Evolutionary conservation across 92 coral and sea anemone species (phyloP), one percentile per base, ranked within the genome.

Genomic region (Bergia puertoricense): DNA sequence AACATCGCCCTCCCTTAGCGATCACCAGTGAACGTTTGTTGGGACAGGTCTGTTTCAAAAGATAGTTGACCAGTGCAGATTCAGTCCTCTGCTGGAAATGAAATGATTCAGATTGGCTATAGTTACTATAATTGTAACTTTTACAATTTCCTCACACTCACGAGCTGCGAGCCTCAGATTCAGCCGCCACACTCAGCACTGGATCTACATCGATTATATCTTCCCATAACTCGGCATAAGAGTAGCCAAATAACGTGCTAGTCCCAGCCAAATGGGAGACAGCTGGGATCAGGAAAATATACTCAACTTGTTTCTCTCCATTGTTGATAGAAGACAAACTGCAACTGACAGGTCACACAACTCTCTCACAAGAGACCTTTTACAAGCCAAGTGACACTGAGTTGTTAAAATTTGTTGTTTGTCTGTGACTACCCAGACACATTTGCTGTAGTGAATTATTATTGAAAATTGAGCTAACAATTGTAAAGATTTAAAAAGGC

Each of bases 261-360:
- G 54, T 48, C 18, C 20, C 54, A 18, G 54, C 86, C 8, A 18
- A 67, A 23, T 7, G 15, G 41, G 30, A 8, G 62, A 50, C 79
- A 84, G 79, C 77, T 84, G 87, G 50, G 45, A 48, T 48, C 67
- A 84, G 79, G 79, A 71, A 71, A 71, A 68, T 68, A 44, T 84
- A 84, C 87, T 48, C 56, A 84, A 48, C 78, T 10, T 84, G 77
- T 84, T 84, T 84, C 51, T 23, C 66, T 6, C 48, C 9, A 79
- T 5, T 30, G 87, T 71, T 84, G 77, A 69, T 45, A 84, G 87
- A 84, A 42, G 79, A 84, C 77, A 83, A 66, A 45, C 57, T 43
- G 45, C 38, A 51, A 80, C 3, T 54, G 66, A 71, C 77, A 72
- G 87, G 87, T 84, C 65, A 71, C 65, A 83, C 10, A 74, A 74